Conservation (phyloP, 2,113 vertebrate species). For the Centropus unirufus region DNA sequence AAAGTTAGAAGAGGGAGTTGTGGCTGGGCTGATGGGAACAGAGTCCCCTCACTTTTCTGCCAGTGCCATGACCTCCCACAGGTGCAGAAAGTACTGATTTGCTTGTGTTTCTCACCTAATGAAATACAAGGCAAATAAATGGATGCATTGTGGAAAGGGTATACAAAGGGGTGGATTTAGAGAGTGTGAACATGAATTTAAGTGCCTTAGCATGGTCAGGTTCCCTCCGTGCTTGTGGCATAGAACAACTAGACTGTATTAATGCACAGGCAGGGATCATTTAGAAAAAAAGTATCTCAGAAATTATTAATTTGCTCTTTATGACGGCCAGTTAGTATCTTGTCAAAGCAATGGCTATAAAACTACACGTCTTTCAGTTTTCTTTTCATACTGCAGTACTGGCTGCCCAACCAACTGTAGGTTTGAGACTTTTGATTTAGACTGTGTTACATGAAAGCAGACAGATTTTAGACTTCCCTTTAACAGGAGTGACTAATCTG, state of each 20-base stretch:
- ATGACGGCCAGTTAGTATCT: neutral
- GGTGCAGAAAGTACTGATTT: neutral
- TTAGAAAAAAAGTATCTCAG: neutral
- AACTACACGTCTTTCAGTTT: neutral
- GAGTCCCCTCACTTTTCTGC: fast-evolving
- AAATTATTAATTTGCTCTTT: neutral
- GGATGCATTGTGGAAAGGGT: neutral
- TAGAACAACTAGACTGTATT: neutral
- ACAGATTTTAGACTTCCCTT: neutral
- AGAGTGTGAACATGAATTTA: neutral
- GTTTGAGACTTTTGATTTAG: neutral
- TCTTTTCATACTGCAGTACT: neutral
- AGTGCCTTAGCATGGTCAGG: fast-evolving
- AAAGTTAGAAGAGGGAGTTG: neutral
- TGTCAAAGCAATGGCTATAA: neutral
- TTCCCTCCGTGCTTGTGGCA: fast-evolving
- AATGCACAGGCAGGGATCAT: neutral
- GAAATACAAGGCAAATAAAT: neutral
- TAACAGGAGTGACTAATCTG: neutral
- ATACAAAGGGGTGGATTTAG: neutral
- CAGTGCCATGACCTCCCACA: fast-evolving
- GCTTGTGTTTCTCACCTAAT: neutral
- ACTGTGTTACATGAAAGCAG: neutral
- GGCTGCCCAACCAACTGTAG: neutral
- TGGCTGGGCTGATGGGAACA: neutral